Evolutionary conservation across 2,888 invertebrate species (phyloP).

Genomic region (Monopis laevigella): DNA sequence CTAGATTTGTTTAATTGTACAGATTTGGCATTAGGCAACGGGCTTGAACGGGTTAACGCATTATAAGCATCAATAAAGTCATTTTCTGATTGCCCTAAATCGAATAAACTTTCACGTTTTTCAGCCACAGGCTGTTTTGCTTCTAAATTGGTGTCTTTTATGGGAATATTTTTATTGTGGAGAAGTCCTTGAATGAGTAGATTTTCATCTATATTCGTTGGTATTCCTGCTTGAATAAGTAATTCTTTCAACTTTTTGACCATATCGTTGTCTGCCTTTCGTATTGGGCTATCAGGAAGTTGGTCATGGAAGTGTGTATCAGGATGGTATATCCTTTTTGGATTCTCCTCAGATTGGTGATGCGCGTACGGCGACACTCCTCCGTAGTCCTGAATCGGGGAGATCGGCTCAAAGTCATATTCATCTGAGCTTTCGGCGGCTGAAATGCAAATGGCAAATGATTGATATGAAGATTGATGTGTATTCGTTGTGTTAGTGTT

Average conservation of each 20-base stretch:
- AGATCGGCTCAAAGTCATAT: constrained; percentile 41
- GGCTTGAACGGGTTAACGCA: constrained; percentile 48
- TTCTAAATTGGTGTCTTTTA: too few relatives aligned
- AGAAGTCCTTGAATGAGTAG: constrained; percentile 39
- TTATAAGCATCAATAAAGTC: constrained; percentile 61
- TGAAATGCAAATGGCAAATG: constrained; percentile 60
- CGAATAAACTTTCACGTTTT: constrained; percentile 23
- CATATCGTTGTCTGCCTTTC: constrained; percentile 25
- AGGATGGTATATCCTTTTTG: constrained; percentile 20
- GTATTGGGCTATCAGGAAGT: constrained; percentile 5
- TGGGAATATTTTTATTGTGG: neutral
- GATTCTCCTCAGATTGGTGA: constrained; percentile 11
- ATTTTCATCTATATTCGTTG: constrained; percentile 39
- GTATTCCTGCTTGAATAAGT: constrained; percentile 39
- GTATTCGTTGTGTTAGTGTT: neutral
- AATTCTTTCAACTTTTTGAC: constrained; percentile 40
- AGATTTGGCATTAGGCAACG: constrained; percentile 40
- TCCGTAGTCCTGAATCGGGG: constrained; percentile 35
- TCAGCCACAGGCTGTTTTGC: neutral
- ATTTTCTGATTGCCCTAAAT: constrained; percentile 51
- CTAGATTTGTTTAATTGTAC: too few relatives aligned
- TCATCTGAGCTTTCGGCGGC: constrained; percentile 63
- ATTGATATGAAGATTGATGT: constrained; percentile 25
- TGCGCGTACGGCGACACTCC: constrained; percentile 54
- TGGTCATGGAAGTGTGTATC: too few relatives aligned